phyloP scores from a whole-genome alignment of 2,797 vertebrate species.

The Arctocebus calabarensis region DNA sequence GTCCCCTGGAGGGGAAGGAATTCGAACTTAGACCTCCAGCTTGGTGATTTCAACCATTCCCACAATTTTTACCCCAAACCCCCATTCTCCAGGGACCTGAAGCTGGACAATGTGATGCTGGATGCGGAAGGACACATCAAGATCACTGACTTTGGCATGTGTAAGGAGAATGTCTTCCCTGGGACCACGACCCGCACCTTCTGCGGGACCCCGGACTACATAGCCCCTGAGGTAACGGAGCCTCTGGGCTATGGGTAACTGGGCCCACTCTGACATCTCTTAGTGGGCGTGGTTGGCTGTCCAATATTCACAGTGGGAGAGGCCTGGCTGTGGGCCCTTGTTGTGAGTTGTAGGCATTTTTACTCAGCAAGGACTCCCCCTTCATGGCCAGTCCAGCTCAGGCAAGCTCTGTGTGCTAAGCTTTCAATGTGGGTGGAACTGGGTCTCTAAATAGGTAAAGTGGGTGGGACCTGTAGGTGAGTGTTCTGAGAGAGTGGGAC shows the following conservation, averaged over 20 bases:
- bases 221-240: slow-evolving; percentile 93
- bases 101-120: slow-evolving; percentile 95
- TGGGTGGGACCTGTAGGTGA: neutral
- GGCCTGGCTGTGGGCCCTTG: neutral
- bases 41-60: fast-evolving
- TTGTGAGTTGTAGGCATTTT: neutral
- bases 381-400: neutral
- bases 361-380: neutral
- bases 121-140: slow-evolving; percentile 96
- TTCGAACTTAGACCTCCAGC: neutral
- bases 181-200: slow-evolving; percentile 94
- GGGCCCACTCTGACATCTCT: fast-evolving
- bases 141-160: slow-evolving; percentile 97
- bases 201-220: slow-evolving; percentile 96
- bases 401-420: neutral
- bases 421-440: neutral
- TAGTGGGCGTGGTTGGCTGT: neutral
- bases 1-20: neutral
- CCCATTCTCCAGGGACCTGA: slow-evolving; percentile 90
- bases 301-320: neutral
- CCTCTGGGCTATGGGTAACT: no score
- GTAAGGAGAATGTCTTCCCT: slow-evolving; percentile 93
- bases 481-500: neutral
- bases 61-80: neutral
- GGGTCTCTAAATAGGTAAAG: neutral